Conservation (phyloP, 2,113 vertebrate species). For the Vireo altiloquus region DNA sequence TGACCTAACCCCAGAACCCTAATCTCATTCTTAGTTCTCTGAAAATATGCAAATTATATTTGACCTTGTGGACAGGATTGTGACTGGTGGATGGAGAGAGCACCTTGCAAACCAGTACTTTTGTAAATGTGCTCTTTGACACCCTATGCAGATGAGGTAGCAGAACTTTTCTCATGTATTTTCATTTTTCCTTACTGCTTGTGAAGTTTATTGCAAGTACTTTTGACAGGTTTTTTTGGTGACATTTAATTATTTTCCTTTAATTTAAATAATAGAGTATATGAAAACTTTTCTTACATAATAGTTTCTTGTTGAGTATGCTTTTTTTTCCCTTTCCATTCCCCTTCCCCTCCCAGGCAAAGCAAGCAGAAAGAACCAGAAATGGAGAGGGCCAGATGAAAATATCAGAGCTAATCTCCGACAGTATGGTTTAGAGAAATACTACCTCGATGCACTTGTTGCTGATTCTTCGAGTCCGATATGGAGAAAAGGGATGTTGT, state of each 20-base stretch:
- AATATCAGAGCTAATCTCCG: constrained; percentile 95
- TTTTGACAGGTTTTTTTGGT: neutral
- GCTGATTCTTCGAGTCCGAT: constrained; percentile 89
- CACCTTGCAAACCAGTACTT: neutral
- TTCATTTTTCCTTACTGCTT: neutral
- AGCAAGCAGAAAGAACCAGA: constrained; percentile 94
- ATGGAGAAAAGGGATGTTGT: constrained; percentile 84
- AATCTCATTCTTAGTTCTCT: neutral
- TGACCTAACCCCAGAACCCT: neutral
- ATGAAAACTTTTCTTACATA: neutral
- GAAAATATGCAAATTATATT: neutral
- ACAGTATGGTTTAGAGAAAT: constrained; percentile 88
- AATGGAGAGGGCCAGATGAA: constrained; percentile 97
- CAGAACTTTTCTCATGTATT: neutral
- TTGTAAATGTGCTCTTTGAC: neutral
- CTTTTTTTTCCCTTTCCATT: neutral
- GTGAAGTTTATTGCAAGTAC: neutral
- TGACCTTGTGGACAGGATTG: neutral
- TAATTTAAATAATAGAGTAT: neutral
- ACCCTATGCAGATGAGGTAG: neutral
- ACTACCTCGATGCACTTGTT: constrained; percentile 90
- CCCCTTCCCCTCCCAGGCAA: constrained; percentile 74
- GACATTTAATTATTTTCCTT: neutral
- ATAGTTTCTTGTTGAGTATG: neutral
- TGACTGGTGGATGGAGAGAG: neutral